These are phyloP conservation scores for Sitta europaea DNA, from an alignment of 2,113 vertebrate species.

Conservation along the genomic window DNA sequence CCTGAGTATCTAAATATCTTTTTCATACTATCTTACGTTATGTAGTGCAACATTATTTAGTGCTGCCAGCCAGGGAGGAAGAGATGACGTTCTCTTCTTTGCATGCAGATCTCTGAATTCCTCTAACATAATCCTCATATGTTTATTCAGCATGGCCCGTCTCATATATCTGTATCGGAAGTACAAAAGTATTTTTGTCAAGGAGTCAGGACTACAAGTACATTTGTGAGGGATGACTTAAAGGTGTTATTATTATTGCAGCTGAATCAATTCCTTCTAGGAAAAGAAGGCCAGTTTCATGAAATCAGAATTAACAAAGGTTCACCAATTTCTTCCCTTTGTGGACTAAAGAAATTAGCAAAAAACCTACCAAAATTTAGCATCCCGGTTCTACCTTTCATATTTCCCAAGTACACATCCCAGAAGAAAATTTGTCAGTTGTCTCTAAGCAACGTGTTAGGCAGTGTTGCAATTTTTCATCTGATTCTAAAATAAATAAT, in stretches of 20 bases:
- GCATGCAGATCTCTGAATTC: neutral
- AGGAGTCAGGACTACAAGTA: neutral
- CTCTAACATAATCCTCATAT: neutral
- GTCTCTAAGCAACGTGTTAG: constrained; percentile 42
- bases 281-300: neutral
- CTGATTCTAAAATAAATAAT: neutral
- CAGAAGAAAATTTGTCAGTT: neutral
- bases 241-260: neutral
- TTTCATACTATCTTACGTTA: neutral
- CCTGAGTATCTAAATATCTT: neutral
- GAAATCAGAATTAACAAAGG: neutral
- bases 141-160: neutral
- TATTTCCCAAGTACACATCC: neutral
- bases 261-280: neutral
- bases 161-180: neutral
- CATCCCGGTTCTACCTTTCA: neutral
- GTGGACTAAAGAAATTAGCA: neutral
- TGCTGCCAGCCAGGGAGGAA: neutral
- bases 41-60: neutral
- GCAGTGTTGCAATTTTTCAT: neutral
- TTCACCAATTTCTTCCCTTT: neutral
- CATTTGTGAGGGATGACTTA: neutral
- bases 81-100: neutral
- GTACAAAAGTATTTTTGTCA: neutral
- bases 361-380: neutral